A percentile compares a stretch with the other conserved stretches of the same genome.
Evolutionary conservation across 2,888 invertebrate species (phyloP).

Genomic region (Ephialtes manifestator): DNA sequence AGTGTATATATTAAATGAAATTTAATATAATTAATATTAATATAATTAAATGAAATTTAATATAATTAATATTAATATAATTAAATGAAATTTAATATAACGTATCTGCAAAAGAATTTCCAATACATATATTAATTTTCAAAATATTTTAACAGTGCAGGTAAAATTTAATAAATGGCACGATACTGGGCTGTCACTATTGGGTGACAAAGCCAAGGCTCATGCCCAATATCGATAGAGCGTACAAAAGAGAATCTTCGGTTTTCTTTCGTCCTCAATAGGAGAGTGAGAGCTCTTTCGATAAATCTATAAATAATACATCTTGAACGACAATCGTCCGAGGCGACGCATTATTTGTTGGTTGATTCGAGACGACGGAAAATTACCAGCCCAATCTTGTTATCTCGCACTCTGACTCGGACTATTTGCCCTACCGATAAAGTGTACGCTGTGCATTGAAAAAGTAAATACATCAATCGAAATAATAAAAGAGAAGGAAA

Average conservation of each 20-base stretch:
- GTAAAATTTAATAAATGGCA: too few species aligned
- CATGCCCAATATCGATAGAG: too few species aligned
- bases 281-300: neutral
- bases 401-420: slow-evolving; percentile 9
- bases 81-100: too few species aligned
- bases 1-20: too few species aligned
- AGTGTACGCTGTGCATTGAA: neutral
- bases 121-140: too few species aligned
- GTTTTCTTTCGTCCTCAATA: neutral
- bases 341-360: neutral
- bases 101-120: too few species aligned
- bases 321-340: slow-evolving; percentile 4
- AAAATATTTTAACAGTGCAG: too few species aligned
- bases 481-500: neutral
- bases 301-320: neutral
- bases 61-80: too few species aligned
- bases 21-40: too few species aligned
- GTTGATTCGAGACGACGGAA: neutral
- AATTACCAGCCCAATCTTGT: slow-evolving; percentile 9
- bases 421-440: slow-evolving; percentile 9
- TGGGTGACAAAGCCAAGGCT: too few species aligned
- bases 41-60: too few species aligned
- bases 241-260: neutral
- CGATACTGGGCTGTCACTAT: too few species aligned
- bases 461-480: slow-evolving; percentile 4